Percentiles rank a stretch among this genome's conserved stretches.
Evolutionary conservation across 2,797 vertebrate species (phyloP).

Genomic region (Sebastes nivosus): DNA sequence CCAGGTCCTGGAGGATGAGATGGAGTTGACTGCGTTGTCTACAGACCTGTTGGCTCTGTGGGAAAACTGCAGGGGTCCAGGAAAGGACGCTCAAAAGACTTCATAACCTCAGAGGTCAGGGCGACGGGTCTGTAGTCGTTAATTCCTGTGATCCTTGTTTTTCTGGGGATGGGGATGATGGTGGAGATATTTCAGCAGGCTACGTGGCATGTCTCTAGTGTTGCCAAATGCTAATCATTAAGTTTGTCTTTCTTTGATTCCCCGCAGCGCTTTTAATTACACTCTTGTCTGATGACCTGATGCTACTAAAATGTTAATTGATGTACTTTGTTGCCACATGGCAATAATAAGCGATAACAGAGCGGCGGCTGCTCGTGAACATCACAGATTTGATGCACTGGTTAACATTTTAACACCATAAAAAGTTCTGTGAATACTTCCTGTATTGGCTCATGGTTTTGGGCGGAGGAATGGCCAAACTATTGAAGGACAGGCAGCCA

Average conservation of each 20-base stretch:
- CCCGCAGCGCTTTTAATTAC: conserved; percentile 19
- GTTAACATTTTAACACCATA: conserved; percentile 6
- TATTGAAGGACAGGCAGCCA: neutral
- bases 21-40: neutral
- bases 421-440: conserved; percentile 15
- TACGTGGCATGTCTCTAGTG: neutral
- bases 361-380: neutral
- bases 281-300: conserved; percentile 40
- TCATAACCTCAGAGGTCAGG: neutral
- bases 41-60: neutral
- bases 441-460: neutral
- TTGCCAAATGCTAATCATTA: conserved; percentile 29
- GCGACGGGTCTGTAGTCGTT: neutral
- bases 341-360: conserved; percentile 26
- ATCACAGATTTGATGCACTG: neutral
- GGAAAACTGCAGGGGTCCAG: neutral
- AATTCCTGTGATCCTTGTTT: neutral
- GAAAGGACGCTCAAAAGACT: neutral
- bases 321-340: conserved; percentile 25
- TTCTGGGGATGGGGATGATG: neutral
- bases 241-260: conserved; percentile 15
- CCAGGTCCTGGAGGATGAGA: neutral
- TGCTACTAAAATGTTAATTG: conserved; percentile 34
- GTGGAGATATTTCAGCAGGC: neutral
- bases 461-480: neutral